phyloP scores from a whole-genome alignment of 2,113 vertebrate species.

The Agapornis roseicollis region DNA sequence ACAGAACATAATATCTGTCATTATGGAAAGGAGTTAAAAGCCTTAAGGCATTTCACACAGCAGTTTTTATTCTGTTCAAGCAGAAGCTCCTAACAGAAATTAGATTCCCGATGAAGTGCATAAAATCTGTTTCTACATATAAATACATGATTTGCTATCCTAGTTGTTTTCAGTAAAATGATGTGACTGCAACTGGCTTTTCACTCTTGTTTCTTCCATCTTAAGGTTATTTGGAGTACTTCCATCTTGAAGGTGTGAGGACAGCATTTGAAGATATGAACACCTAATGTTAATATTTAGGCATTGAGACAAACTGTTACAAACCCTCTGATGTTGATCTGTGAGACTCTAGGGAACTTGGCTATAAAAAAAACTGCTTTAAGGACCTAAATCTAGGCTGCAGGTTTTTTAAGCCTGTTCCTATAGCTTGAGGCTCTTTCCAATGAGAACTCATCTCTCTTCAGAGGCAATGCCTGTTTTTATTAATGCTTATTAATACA shows the following conservation, averaged over 20 bases:
- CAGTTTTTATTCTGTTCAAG: not conserved
- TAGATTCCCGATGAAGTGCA: not conserved
- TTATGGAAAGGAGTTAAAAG: not conserved
- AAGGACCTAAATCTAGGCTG: not conserved
- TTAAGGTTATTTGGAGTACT: not conserved
- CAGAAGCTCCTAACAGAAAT: constrained; percentile 6
- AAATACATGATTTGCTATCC: constrained; percentile 13
- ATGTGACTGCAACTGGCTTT: constrained; percentile 24
- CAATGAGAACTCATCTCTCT: not conserved
- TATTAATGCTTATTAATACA: not conserved
- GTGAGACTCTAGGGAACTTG: not conserved
- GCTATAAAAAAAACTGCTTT: not conserved
- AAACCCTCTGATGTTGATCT: not conserved
- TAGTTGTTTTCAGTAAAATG: not conserved
- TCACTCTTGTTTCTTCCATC: constrained; percentile 8
- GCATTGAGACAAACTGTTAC: not conserved
- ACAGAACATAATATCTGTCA: not conserved
- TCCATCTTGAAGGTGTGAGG: not conserved
- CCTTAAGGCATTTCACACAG: not conserved
- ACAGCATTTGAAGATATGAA: not conserved
- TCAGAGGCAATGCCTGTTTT: not conserved
- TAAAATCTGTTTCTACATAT: constrained; percentile 12
- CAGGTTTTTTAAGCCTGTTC: not conserved
- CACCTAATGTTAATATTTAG: not conserved
- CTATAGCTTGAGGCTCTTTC: not conserved